Evolutionary conservation across 2,888 invertebrate genomes (phyloP).

Genomic region (Psylliodes chrysocephalus): DNA sequence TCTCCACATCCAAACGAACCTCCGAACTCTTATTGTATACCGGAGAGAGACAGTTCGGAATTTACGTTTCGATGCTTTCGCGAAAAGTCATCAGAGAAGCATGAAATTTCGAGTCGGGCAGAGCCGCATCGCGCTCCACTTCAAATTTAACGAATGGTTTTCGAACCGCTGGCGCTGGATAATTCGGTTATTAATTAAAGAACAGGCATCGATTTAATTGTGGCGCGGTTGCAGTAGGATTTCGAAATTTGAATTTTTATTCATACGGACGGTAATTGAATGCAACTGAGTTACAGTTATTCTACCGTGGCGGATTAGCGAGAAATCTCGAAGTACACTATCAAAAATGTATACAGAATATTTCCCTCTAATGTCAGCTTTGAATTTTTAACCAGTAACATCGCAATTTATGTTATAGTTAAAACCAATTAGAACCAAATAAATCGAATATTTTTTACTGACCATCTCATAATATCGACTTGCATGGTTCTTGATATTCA

Average conservation of each 20-base stretch:
- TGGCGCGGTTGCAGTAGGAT: neutral
- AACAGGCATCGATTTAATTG: slow-evolving; percentile 4
- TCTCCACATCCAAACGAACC: slow-evolving; percentile 15
- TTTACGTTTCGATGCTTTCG: slow-evolving; percentile 26
- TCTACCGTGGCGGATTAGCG: neutral
- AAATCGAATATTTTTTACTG: no score
- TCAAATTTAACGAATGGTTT: slow-evolving; percentile 11
- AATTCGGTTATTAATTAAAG: slow-evolving; percentile 17
- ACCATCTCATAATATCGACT: no score
- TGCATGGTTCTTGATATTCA: no score
- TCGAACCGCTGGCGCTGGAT: slow-evolving; percentile 5
- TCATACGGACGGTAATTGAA: neutral
- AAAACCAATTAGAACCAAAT: no score
- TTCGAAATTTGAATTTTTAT: neutral
- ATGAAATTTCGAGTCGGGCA: slow-evolving; percentile 11
- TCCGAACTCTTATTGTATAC: slow-evolving; percentile 5
- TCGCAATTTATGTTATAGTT: no score
- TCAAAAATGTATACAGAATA: no score
- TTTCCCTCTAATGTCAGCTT: no score
- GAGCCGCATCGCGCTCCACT: neutral
- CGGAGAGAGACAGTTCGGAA: slow-evolving; percentile 18
- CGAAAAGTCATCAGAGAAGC: slow-evolving; percentile 12
- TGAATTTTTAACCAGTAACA: no score
- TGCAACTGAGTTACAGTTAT: neutral
- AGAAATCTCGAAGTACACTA: no score